Base-by-base conservation (phyloP, 2,113 vertebrate genomes). In the Galbula dea region DNA sequence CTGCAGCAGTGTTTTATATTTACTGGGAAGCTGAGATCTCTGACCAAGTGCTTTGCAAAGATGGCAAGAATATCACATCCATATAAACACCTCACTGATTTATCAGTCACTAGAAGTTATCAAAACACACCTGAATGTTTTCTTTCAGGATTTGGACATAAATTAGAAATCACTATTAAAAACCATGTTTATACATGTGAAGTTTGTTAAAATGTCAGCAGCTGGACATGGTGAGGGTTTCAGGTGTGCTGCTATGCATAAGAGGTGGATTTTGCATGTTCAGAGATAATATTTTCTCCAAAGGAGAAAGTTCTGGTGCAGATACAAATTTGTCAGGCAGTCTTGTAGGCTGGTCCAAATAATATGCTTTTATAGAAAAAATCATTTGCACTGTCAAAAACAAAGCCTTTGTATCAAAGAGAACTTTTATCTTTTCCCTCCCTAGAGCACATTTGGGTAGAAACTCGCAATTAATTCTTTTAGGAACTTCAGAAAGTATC, bases 391-490 rank as follows among this genome's bases (percentile, higher is more conserved):
- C 32, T 71, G 65, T 91, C 68, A 80, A 49, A 49, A 91, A 15
- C 34, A 83, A 89, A 91, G 17, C 63, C 36, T 94, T 63, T 93
- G 23, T 27, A 80, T 2, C 3, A 96, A 91, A 85, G 76, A 86
- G 34, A 77, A 79, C 82, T 93, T 91, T 90, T 76, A 89, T 96
- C 73, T 89, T 79, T 73, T n/a, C 15, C 29, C 34, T 87, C 69
- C 61, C 68, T 80, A 37, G 55, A 83, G 76, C 30, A 93, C 45
- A 67, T 97, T 96, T 94, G 94, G 74, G 86, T 83, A 74, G 95
- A 96, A 90, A 95, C 80, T 83, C 82, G 83, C 79, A 97, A 92
- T 97, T 91, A 97, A 76, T 97, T 98, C 45, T 97, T 96, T 87
- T 57, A 95, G 90, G 54, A 84, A 84, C 89, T 97, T 95, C 88